Conservation (phyloP, 2,888 invertebrate species). For the Thysanoteuthis rhombus region DNA sequence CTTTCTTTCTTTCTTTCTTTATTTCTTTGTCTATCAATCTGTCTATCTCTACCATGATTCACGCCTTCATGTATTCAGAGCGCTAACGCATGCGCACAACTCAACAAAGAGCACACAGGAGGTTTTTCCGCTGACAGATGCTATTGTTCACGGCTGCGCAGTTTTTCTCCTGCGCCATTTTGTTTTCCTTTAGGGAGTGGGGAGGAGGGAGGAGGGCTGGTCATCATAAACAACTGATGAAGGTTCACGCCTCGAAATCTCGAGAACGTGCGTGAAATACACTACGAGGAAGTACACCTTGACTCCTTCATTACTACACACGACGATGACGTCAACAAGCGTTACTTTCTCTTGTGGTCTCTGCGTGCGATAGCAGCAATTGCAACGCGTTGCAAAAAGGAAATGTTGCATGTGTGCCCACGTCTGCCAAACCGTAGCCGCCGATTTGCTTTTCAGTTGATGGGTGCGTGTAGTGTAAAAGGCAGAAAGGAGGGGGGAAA, state of each 20-base stretch:
- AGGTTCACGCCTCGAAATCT: background rate
- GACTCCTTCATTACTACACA: background rate
- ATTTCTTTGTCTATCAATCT: background rate
- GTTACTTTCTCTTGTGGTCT: background rate
- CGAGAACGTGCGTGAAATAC: background rate
- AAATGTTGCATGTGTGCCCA: background rate
- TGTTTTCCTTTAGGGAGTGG: too few relatives aligned
- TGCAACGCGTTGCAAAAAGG: background rate
- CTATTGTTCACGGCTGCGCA: background rate
- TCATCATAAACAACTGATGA: background rate
- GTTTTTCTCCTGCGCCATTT: background rate
- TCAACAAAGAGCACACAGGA: background rate
- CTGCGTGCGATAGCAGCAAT: background rate
- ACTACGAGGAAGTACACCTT: background rate
- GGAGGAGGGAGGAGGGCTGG: too few relatives aligned
- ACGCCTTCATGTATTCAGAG: background rate
- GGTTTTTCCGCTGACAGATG: conserved; percentile 12
- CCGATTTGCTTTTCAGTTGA: background rate
- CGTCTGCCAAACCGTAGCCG: background rate
- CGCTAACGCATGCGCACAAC: background rate
- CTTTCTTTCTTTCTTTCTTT: too few relatives aligned
- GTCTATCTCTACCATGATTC: background rate
- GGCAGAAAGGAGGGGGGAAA: background rate
- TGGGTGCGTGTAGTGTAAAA: background rate
- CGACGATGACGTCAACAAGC: background rate